Evolutionary conservation across 2,888 invertebrate genomes (phyloP), one percentile per base, ranked within the genome.

Genomic region (Hypselothyrea guttata): DNA sequence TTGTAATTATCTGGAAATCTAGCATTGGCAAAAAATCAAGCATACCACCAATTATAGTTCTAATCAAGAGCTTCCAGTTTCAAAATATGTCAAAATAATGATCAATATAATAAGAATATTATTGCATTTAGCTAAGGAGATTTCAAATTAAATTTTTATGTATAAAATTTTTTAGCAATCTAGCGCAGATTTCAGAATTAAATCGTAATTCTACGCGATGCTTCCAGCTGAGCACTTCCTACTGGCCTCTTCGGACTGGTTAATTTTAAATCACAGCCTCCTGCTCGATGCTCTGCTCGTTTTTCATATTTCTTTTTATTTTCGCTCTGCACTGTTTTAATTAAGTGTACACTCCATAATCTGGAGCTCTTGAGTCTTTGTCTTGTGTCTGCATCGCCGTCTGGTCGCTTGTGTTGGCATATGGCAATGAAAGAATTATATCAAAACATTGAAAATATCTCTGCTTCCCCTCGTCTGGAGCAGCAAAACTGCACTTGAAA

Each of bases 361-460:
- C 48, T 47, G 42, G 46, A n/a, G 11, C 40, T 64, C 47, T 22
- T 27, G 22, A 18, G 12, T n/a, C 38, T 42, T 38, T 60, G 51
- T 60, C 41, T 52, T 35, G 38, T 68, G 56, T 62, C 69, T 51
- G 38, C 30, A 31, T n/a, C 59, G 42, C 48, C 22, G 30, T 53
- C 62, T 62, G 40, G 28, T 11, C 35, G 35, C 15, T 7, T 7
- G 12, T 30, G 4, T 2, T 28, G 51, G 75, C 67, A 72, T 72
- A 68, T 75, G 81, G 79, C 71, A 75, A 59, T 77, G 75, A 77
- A 66, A 75, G 82, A 84, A 76, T 71, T 69, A 77, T 84, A 76
- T 78, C 71, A 82, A 82, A 82, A 82, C 78, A 84, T 61, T 71
- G 62, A 68, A 65, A n/a, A n/a, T n/a, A 60, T 52, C 63, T 73